A percentile compares a stretch with the other conserved stretches of the same genome.
These are phyloP conservation scores for Clusia tigrina DNA, from an alignment of 2,888 invertebrate genomes.

Conservation along the genomic window DNA sequence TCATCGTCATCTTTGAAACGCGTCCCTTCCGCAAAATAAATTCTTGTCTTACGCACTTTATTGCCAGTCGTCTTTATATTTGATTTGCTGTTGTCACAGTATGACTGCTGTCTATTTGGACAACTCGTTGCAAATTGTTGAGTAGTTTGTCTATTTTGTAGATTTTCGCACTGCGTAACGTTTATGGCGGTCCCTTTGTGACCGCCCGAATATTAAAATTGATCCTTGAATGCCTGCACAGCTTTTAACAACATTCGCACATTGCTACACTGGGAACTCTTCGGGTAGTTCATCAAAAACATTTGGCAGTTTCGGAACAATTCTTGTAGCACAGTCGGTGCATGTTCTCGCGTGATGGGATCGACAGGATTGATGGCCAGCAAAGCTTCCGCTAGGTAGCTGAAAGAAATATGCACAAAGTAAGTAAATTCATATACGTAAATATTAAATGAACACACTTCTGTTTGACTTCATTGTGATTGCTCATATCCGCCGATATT, in stretches of 20 bases:
- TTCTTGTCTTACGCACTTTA: conserved; percentile 9
- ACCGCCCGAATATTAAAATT: conserved; percentile 49
- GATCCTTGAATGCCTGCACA: conserved; percentile 61
- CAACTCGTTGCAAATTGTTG: not conserved
- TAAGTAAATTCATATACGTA: not conserved
- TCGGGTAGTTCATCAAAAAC: conserved; percentile 74
- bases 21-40: conserved; percentile 12
- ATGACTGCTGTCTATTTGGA: not conserved
- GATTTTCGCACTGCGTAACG: conserved; percentile 2
- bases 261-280: conserved; percentile 68
- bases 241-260: conserved; percentile 63
- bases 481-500: conserved; percentile 86
- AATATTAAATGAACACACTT: conserved; percentile 67
- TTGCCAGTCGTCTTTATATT: conserved; percentile 1
- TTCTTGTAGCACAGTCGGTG: conserved; percentile 79
- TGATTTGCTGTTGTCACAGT: not conserved
- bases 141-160: not conserved
- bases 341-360: conserved; percentile 83
- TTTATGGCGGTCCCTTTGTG: conserved; percentile 27
- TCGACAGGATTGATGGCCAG: conserved; percentile 80
- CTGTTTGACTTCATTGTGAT: conserved; percentile 83
- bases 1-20: conserved; percentile 1
- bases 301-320: conserved; percentile 77
- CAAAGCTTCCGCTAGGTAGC: conserved; percentile 88
- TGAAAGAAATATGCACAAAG: conserved; percentile 58